Conservation (phyloP, 2,113 vertebrate genomes). For the Genyomyrus donnyi region DNA sequence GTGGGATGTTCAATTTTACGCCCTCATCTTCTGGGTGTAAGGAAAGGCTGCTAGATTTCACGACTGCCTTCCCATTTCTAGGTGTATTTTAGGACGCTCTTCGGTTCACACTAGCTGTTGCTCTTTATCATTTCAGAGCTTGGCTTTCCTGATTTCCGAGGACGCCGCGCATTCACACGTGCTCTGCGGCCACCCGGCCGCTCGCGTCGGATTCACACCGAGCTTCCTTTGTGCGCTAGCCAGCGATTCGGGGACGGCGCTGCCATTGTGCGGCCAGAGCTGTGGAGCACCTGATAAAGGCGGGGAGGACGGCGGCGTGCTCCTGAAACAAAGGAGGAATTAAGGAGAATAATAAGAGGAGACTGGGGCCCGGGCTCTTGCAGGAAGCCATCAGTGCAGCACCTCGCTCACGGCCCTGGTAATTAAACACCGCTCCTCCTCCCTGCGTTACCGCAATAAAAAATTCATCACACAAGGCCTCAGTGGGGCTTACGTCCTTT, state of each 20-base stretch:
- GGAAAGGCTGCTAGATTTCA: neutral
- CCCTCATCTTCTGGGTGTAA: neutral
- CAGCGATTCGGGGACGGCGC: slow-evolving; percentile 13
- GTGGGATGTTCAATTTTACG: neutral
- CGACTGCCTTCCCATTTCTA: neutral
- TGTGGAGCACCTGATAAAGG: slow-evolving; percentile 84
- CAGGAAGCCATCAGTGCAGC: slow-evolving; percentile 79
- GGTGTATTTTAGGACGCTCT: neutral
- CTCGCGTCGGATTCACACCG: slow-evolving; percentile 37
- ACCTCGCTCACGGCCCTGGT: slow-evolving; percentile 72
- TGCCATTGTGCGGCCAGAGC: slow-evolving; percentile 1
- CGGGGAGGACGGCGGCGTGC: slow-evolving; percentile 81
- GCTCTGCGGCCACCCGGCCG: neutral
- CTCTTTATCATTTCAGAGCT: neutral
- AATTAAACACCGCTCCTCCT: slow-evolving; percentile 74
- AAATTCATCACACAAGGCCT: slow-evolving; percentile 63
- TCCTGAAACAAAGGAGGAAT: slow-evolving; percentile 84
- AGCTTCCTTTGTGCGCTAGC: slow-evolving; percentile 64
- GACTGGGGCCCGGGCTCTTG: slow-evolving; percentile 77
- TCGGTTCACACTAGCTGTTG: neutral
- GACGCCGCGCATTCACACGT: neutral
- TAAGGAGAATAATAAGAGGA: slow-evolving; percentile 58
- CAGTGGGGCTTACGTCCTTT: neutral
- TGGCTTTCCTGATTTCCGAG: neutral
- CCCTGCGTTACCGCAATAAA: slow-evolving; percentile 67